These are phyloP conservation scores for Girardia tigrina DNA, from an alignment of 2,888 invertebrate species.

Conservation along the genomic window DNA sequence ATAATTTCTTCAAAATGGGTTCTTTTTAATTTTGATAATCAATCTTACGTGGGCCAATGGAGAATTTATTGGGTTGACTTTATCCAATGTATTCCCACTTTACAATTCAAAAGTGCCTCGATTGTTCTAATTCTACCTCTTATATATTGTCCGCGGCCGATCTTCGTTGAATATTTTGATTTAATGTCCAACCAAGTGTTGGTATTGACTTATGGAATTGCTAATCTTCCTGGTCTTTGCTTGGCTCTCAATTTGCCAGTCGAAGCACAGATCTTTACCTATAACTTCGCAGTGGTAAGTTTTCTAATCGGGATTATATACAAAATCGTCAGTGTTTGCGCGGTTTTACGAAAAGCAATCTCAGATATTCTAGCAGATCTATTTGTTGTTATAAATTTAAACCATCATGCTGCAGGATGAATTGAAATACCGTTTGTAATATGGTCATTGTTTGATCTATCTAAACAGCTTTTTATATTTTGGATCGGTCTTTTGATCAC, in stretches of 20 bases:
- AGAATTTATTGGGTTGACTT: conserved; percentile 5
- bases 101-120: conserved; percentile 19
- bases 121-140: conserved; percentile 10
- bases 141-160: background rate
- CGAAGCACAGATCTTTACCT: conserved; percentile 9
- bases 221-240: background rate
- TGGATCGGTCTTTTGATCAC: conserved; percentile 52
- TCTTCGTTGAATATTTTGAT: conserved; percentile 10
- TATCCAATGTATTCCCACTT: conserved; percentile 19
- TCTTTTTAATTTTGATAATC: background rate
- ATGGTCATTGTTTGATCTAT: conserved; percentile 51
- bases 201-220: background rate
- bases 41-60: background rate
- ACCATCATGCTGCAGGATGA: conserved; percentile 40
- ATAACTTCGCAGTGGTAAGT: background rate
- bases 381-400: background rate
- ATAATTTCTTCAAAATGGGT: background rate
- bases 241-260: conserved; percentile 6
- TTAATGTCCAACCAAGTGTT: conserved; percentile 20
- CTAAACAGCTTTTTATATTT: conserved; percentile 52
- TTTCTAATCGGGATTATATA: background rate
- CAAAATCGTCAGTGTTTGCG: conserved; percentile 16
- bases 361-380: conserved; percentile 2
- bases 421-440: conserved; percentile 45
- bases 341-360: background rate